Conservation (phyloP, 2,113 vertebrate genomes). For the Patagioenas fasciata region DNA sequence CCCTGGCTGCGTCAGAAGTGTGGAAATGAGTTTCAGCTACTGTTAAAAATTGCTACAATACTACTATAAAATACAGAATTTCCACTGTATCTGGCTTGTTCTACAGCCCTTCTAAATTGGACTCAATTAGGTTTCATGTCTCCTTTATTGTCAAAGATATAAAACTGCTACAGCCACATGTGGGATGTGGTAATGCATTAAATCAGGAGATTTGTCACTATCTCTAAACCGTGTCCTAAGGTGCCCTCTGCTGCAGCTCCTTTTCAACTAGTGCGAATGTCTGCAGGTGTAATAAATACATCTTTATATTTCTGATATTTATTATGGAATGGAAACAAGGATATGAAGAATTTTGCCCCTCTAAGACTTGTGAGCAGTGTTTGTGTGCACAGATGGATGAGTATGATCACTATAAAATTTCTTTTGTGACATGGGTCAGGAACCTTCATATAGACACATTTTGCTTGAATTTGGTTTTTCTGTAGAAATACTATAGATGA, state of each 20-base stretch:
- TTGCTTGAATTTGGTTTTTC: neutral
- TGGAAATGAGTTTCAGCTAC: conserved; percentile 50
- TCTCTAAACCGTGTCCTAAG: neutral
- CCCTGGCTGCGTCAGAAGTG: neutral
- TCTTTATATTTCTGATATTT: neutral
- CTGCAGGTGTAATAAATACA: neutral
- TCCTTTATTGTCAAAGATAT: neutral
- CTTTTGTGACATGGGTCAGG: neutral
- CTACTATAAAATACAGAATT: conserved; percentile 7
- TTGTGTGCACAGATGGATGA: neutral
- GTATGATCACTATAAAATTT: neutral
- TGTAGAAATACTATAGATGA: neutral
- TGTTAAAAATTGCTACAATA: neutral
- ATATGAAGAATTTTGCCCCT: neutral
- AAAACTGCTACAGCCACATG: neutral
- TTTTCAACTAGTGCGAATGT: neutral
- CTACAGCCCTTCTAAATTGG: conserved; percentile 18
- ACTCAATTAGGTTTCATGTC: conserved; percentile 34
- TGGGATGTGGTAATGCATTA: conserved; percentile 20
- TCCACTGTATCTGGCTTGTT: conserved; percentile 22
- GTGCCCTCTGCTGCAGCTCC: neutral
- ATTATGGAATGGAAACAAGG: neutral
- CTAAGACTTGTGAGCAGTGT: neutral
- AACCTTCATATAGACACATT: neutral
- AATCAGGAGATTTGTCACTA: conserved; percentile 24